Percentiles rank a stretch among this genome's conserved stretches.
These are phyloP conservation scores for Xenentodon cancila DNA, from an alignment of 2,797 vertebrate genomes.

Conservation along the genomic window DNA sequence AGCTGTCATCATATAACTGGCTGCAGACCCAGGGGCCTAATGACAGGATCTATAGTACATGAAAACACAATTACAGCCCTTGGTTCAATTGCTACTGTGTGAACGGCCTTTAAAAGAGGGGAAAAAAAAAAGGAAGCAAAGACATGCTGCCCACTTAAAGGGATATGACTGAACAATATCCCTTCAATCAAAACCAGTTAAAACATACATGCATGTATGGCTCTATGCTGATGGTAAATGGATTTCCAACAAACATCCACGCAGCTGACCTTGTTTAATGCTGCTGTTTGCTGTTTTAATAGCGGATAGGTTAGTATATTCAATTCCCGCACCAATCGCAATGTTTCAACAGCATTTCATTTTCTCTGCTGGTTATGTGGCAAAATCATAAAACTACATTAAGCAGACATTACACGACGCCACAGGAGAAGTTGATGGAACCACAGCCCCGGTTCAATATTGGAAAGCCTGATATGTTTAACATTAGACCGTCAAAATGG, in stretches of 20 bases:
- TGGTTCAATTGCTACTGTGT: constrained; percentile 75
- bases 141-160: constrained; percentile 50
- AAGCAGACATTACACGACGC: constrained; percentile 71
- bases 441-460: constrained; percentile 40
- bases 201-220: constrained; percentile 13
- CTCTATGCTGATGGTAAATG: constrained; percentile 11
- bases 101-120: constrained; percentile 69
- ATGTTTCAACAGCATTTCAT: constrained; percentile 61
- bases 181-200: constrained; percentile 60
- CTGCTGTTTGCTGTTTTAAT: constrained; percentile 57
- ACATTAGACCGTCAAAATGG: constrained; percentile 69
- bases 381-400: constrained; percentile 71
- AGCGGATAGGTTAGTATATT: constrained; percentile 35
- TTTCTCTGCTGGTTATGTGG: constrained; percentile 69
- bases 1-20: constrained; percentile 81
- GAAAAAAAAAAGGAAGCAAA: constrained; percentile 49
- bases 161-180: constrained; percentile 54
- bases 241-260: constrained; percentile 32
- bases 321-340: constrained; percentile 21
- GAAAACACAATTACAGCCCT: constrained; percentile 82
- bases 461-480: constrained; percentile 44
- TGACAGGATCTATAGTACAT: constrained; percentile 82
- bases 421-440: constrained; percentile 65
- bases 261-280: constrained; percentile 54
- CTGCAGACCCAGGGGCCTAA: constrained; percentile 73